Evolutionary conservation across 2,113 vertebrate genomes (phyloP).

Genomic region (Camelus bactrianus): DNA sequence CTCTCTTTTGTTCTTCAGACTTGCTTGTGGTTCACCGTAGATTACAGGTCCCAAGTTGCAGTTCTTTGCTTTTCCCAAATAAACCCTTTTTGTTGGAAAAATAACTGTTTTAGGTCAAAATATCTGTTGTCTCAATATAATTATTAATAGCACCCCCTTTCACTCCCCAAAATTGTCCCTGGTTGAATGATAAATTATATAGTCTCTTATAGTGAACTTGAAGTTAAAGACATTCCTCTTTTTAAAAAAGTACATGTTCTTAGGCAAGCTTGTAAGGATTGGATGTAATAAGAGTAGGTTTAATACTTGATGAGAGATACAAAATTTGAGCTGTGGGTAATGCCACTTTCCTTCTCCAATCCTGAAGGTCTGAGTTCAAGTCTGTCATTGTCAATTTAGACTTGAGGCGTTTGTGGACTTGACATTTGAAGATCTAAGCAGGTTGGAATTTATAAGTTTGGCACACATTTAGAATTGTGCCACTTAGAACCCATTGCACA

Average conservation of each 20-base stretch:
- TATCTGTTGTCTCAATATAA: slow-evolving; percentile 6
- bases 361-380: neutral
- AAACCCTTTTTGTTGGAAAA: neutral
- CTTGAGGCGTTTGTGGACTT: neutral
- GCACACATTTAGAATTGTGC: neutral
- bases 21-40: neutral
- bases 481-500: neutral
- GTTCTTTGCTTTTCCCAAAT: neutral
- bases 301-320: neutral
- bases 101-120: neutral
- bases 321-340: slow-evolving; percentile 24
- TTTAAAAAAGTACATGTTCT: neutral
- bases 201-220: neutral
- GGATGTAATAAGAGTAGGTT: neutral
- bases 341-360: neutral
- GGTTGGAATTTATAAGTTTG: neutral
- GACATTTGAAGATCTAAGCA: neutral
- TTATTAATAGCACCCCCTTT: neutral
- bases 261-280: slow-evolving; percentile 5
- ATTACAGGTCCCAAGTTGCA: neutral
- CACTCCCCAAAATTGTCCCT: neutral
- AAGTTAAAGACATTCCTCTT: slow-evolving; percentile 22
- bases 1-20: neutral
- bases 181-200: slow-evolving; percentile 22
- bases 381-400: slow-evolving; percentile 8